Base-by-base conservation (phyloP, 2,113 vertebrate species). In the Sturnus vulgaris region DNA sequence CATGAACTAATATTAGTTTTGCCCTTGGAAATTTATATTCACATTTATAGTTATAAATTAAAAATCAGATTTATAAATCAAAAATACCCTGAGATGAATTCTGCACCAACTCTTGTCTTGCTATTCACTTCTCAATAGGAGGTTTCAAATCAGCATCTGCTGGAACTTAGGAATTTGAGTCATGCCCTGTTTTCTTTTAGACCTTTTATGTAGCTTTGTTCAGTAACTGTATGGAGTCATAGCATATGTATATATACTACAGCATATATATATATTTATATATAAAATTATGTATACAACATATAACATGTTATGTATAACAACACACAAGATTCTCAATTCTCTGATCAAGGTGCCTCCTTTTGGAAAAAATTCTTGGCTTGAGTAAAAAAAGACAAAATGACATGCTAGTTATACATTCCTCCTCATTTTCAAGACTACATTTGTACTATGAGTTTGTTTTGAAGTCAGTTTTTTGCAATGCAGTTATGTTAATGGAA, bases 1-100 rank as follows among this genome's bases (percentile, higher is more conserved):
- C 2, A 1, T 65, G 65, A 76, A 65, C 7, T 68, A 75, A 33
- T 46, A 80, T 86, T 66, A 50, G 42, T 78, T 92, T 86, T 93
- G 24, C 30, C 31, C 35, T 70, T 71, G 42, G 24, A 86, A 79
- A 79, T 82, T 68, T 75, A 55, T 70, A 68, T 50, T 89, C 39
- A 22, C 24, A 63, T 53, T 88, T 80, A 53, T 53, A 77, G 31
- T 55, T 85, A 88, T 61, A 94, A 78, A 87, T 87, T 85, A 37
- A 65, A 95, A 87, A 86, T 81, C 60, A 91, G 30, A 66, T 78
- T 86, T 75, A 60, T 78, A 84, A 95, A 85, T 85, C 25, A 88
- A 75, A 92, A 95, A n/a, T 40, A 59, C 16, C 2, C 25, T 3
- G 2, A 52, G 24, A 86, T 2, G 3, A 91, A 88, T 92, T 70